These are phyloP conservation scores for Isurus oxyrinchus DNA, from an alignment of 2,113 vertebrate species.

Conservation along the genomic window DNA sequence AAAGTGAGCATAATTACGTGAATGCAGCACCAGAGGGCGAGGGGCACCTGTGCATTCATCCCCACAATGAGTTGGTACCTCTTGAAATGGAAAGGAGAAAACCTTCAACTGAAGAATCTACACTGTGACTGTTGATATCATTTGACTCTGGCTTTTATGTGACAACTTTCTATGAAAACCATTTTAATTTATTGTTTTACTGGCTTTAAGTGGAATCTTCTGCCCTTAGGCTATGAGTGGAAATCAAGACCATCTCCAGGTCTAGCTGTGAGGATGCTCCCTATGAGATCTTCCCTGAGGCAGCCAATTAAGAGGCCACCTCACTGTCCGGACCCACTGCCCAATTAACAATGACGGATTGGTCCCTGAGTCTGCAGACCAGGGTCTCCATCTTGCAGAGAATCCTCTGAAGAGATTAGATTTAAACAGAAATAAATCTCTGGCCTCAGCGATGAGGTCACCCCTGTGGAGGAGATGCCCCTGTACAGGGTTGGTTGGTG, in stretches of 20 bases:
- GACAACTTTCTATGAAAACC: background rate
- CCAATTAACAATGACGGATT: background rate
- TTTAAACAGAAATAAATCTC: background rate
- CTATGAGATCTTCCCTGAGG: background rate
- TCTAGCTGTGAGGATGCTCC: background rate
- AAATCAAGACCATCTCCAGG: background rate
- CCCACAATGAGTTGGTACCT: background rate
- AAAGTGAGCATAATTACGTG: background rate
- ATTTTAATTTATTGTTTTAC: background rate
- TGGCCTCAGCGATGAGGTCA: no score
- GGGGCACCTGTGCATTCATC: background rate
- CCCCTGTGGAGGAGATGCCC: no score
- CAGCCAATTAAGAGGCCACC: no score
- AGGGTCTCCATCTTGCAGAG: no score
- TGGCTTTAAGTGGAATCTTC: background rate
- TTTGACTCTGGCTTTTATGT: background rate
- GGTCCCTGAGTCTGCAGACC: background rate
- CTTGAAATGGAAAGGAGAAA: background rate
- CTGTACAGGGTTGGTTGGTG: no score
- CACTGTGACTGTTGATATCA: background rate
- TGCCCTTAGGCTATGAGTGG: background rate
- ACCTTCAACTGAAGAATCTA: background rate
- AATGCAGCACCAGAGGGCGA: background rate
- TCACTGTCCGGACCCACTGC: background rate
- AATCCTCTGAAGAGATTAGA: background rate